Percentiles rank a stretch among this genome's conserved stretches.
phyloP scores from a whole-genome alignment of 2,888 invertebrate species.

The Carterocephalus palaemon region DNA sequence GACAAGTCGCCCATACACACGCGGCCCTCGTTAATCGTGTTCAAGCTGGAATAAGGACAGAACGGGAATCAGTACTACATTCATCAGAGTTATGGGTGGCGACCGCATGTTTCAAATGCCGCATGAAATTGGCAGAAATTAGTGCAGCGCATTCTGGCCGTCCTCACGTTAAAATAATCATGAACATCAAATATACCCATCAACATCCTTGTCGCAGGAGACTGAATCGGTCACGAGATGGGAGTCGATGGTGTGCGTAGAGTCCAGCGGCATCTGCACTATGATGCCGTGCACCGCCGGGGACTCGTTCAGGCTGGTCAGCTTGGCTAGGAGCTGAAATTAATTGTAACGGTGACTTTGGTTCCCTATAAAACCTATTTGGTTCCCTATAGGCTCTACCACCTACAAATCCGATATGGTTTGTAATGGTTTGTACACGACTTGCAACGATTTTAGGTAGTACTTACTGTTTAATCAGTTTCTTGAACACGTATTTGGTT shows the following conservation, averaged over 20 bases:
- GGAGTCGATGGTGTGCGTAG: conserved; percentile 88
- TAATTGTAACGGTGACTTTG: too few species aligned
- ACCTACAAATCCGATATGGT: too few species aligned
- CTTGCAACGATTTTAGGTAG: too few species aligned
- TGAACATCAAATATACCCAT: conserved; percentile 85
- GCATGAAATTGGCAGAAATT: neutral
- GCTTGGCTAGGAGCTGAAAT: conserved; percentile 81
- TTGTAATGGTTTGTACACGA: too few species aligned
- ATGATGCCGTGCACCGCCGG: conserved; percentile 95
- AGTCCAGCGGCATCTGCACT: conserved; percentile 97
- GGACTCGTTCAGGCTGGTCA: conserved; percentile 89
- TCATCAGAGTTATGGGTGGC: conserved; percentile 27
- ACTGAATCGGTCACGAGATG: conserved; percentile 93
- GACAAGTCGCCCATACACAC: conserved; percentile 92
- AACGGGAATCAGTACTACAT: too few species aligned
- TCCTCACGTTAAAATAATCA: neutral
- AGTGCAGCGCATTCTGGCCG: neutral
- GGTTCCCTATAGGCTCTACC: too few species aligned
- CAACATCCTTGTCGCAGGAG: conserved; percentile 94
- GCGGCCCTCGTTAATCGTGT: conserved; percentile 95
- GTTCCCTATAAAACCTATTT: too few species aligned
- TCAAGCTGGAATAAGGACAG: conserved; percentile 74
- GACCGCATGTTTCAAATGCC: neutral
- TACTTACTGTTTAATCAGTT: too few species aligned
- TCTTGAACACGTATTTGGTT: too few species aligned